phyloP scores from a whole-genome alignment of 1,140 invertebrate genomes.

The Calliopsis andreniformis region DNA sequence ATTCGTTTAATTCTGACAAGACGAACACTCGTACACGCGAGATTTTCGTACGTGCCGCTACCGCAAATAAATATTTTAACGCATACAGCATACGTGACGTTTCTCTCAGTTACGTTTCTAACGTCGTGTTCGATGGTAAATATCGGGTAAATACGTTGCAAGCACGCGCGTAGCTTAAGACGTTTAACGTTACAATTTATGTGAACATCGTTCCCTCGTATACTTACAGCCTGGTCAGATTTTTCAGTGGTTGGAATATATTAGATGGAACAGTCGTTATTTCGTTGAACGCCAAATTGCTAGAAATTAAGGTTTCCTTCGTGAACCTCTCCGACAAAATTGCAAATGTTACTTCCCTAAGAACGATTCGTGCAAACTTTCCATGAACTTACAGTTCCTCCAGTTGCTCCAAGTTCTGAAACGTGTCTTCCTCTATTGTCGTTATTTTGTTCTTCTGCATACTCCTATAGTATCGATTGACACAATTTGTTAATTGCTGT shows the following conservation, averaged over 20 bases:
- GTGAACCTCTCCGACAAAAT: background rate
- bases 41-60: slow-evolving; percentile 30
- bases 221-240: slow-evolving; percentile 76
- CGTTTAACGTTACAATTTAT: slow-evolving; percentile 45
- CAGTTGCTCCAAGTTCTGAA: slow-evolving; percentile 78
- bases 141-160: slow-evolving; percentile 42
- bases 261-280: slow-evolving; percentile 63
- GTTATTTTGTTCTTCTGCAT: slow-evolving; percentile 79
- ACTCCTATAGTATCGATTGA: slow-evolving; percentile 71
- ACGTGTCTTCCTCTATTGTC: slow-evolving; percentile 77
- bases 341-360: background rate
- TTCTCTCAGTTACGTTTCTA: slow-evolving; percentile 47
- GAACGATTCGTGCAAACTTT: background rate
- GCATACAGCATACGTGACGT: slow-evolving; percentile 53
- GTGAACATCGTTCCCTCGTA: slow-evolving; percentile 18
- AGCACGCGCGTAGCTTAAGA: slow-evolving; percentile 63
- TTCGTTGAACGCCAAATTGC: slow-evolving; percentile 77
- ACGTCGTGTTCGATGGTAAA: slow-evolving; percentile 49
- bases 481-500: slow-evolving; percentile 68
- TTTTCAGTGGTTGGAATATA: slow-evolving; percentile 67
- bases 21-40: background rate
- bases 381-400: slow-evolving; percentile 81
- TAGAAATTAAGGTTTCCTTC: slow-evolving; percentile 63
- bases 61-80: slow-evolving; percentile 56
- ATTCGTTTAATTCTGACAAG: background rate